phyloP scores from a whole-genome alignment of 2,113 vertebrate genomes.

The human region GRCh38 chr9:109786501-109787000 shows the following conservation, averaged over 20 bases:
- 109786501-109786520: not conserved
- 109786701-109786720: slow-evolving; percentile 28
- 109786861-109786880: not conserved
- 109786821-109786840: not conserved
- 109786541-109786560: not conserved
- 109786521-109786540: not conserved
- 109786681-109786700: not conserved
- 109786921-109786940: not conserved
- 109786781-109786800: not conserved
- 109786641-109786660: not conserved
- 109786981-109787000: not conserved
- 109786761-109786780: slow-evolving; percentile 17
- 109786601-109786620: not conserved
- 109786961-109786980: not conserved
- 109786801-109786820: not conserved
- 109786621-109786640: not conserved
- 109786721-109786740: not conserved
- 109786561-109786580: not conserved
- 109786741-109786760: not conserved
- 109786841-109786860: not conserved
- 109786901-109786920: not conserved
- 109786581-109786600: not conserved
- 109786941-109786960: not conserved
- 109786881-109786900: not conserved
- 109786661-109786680: slow-evolving; percentile 70